A percentile compares a stretch with the other conserved stretches of the same genome.
Evolutionary conservation across 1,140 invertebrate species (phyloP).

Genomic region (Colletes latitarsis): DNA sequence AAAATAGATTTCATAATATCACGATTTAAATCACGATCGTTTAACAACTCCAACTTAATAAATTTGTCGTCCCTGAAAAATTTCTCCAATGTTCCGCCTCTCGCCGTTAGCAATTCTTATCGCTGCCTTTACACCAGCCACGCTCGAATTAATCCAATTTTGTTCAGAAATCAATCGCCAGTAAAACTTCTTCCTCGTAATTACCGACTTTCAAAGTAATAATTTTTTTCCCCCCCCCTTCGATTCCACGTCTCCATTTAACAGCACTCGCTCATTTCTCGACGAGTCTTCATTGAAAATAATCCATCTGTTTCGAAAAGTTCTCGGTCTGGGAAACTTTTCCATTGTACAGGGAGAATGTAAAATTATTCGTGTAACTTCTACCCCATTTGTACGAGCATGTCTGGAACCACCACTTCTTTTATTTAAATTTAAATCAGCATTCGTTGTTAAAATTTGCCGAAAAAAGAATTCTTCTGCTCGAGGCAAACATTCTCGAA

Average conservation of each 20-base stretch:
- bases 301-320: background rate
- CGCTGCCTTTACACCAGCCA: background rate
- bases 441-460: too few relatives aligned
- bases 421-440: too few relatives aligned
- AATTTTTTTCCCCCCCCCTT: background rate
- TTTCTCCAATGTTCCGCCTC: background rate
- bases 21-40: too few relatives aligned
- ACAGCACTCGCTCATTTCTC: background rate
- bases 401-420: too few relatives aligned
- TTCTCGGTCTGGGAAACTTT: background rate
- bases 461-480: too few relatives aligned
- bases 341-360: too few relatives aligned
- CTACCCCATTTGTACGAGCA: too few relatives aligned
- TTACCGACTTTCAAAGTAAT: background rate
- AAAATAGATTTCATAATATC: too few relatives aligned
- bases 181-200: background rate
- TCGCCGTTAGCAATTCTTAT: background rate
- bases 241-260: background rate
- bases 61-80: background rate
- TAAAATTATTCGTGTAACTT: too few relatives aligned
- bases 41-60: background rate
- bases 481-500: too few relatives aligned
- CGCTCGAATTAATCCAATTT: background rate
- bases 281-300: background rate
- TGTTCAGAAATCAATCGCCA: background rate